Evolutionary conservation across 2,113 vertebrate species (phyloP).

Genomic region (Lophius piscatorius): DNA sequence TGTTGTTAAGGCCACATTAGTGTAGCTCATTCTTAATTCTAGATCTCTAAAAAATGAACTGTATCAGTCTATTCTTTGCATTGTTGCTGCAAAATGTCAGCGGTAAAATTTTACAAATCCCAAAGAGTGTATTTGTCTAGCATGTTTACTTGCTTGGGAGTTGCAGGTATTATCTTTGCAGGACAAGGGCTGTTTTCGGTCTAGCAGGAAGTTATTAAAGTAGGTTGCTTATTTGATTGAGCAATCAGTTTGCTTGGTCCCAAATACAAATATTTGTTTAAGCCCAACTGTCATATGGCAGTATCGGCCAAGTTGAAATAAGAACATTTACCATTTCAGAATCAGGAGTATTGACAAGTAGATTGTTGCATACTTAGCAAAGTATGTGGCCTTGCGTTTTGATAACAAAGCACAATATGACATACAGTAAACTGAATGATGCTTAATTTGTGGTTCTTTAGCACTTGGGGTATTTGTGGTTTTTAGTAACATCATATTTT

Average conservation of each 20-base stretch:
- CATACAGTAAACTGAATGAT: too few species aligned
- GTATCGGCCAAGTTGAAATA: not conserved
- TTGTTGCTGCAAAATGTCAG: conserved; percentile 1
- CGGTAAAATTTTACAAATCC: not conserved
- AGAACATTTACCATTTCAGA: not conserved
- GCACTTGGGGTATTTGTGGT: too few species aligned
- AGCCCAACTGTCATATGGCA: not conserved
- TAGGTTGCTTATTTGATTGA: not conserved
- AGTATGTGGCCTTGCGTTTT: too few species aligned
- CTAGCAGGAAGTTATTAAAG: not conserved
- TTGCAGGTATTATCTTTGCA: not conserved
- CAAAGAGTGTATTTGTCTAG: not conserved
- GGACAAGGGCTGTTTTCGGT: not conserved
- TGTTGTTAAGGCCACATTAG: too few species aligned
- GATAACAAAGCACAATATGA: too few species aligned
- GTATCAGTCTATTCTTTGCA: not conserved
- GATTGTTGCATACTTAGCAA: too few species aligned
- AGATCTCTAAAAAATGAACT: too few species aligned
- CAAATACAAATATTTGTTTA: not conserved
- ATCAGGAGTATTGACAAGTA: too few species aligned
- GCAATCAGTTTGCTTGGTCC: not conserved
- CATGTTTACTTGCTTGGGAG: not conserved
- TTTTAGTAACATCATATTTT: too few species aligned
- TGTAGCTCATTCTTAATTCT: too few species aligned
- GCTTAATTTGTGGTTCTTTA: too few species aligned